A percentile compares a stretch with the other conserved stretches of the same genome.
phyloP scores from a whole-genome alignment of 2,113 vertebrate species.

The Cyprinodon tularosa region DNA sequence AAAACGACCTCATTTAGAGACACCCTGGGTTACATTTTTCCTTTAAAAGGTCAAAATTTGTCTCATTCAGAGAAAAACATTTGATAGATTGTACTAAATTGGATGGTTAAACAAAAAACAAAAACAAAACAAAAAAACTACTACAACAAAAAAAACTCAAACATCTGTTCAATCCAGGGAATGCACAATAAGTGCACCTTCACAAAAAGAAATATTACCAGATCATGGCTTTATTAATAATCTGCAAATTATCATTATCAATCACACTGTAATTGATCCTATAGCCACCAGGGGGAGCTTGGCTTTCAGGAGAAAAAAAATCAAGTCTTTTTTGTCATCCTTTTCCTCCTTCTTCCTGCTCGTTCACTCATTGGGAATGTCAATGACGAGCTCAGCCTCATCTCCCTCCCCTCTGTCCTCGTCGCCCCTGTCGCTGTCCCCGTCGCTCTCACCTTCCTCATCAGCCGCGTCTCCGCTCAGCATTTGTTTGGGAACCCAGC shows the following conservation, averaged over 20 bases:
- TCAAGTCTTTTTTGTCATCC: neutral
- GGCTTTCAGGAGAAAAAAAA: constrained; percentile 5
- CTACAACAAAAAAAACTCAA: neutral
- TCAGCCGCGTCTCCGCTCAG: constrained; percentile 82
- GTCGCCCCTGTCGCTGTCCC: constrained; percentile 80
- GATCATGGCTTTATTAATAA: constrained; percentile 9
- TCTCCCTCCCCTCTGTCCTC: constrained; percentile 83
- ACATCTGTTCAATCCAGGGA: neutral
- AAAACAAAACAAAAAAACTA: too few species aligned
- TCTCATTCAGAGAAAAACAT: neutral
- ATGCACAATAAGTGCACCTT: neutral
- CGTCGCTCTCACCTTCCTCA: constrained; percentile 81
- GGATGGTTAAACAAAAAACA: neutral
- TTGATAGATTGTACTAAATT: neutral
- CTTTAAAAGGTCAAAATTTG: neutral
- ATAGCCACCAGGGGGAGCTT: constrained; percentile 56
- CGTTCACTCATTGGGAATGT: constrained; percentile 83
- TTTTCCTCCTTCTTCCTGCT: neutral
- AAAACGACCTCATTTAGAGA: too few species aligned
- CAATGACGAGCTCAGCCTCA: constrained; percentile 83
- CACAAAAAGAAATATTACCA: constrained; percentile 2
- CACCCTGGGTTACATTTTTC: too few species aligned
- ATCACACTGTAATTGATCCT: constrained; percentile 31
- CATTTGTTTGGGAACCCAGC: constrained; percentile 85
- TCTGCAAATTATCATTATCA: constrained; percentile 2